Base-by-base conservation (phyloP, 2,888 invertebrate species). In the Ichneumoninae sp. region DNA sequence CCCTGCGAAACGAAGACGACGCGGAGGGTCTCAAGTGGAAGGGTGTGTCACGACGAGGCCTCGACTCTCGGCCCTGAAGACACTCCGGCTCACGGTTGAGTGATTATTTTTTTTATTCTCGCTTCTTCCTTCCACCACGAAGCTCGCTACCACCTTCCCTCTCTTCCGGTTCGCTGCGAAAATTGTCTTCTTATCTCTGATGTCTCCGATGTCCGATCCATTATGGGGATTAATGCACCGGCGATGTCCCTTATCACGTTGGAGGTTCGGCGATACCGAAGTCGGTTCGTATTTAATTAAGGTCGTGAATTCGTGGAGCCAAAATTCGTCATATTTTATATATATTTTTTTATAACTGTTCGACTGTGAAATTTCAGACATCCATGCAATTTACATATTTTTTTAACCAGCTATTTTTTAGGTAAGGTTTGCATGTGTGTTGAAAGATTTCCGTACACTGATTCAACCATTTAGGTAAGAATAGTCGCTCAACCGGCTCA, bases 11-110 rank as follows among this genome's bases (percentile, higher is more conserved):
- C 75, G 16, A 83, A 76, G 83, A 80, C 76, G 63, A 63, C 33
- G 60, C 44, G 80, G 68, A 85, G 82, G 85, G 79, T 82, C 80
- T 85, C 85, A 83, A 85, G 85, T 85, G 80, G 82, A 83, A 85
- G 85, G 85, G 85, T 85, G 85, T 83, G 85, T 76, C 85, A 50
- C 68, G 70, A 76, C 70, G 84, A 81, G 54, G 66, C 76, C 80
- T 79, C 68, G 74, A 65, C 75, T 44, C 70, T 73, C 85, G 82
- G 68, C 85, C 85, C 85, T 80, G 79, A 85, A 83, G 76, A 79
- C 50, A 10, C 19, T 5, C 54, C 8, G 40, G 36, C 22, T 79
- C 85, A 76, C 79, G 19, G 73, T 80, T 57, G 83, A 85, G 76
- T 83, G 80, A 85, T 85, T 81, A 71, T 78, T 63, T 57, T 81